Percentiles rank a stretch among this genome's conserved stretches.
Conservation (phyloP, 2,797 vertebrate species). For the Malurus splendens region DNA sequence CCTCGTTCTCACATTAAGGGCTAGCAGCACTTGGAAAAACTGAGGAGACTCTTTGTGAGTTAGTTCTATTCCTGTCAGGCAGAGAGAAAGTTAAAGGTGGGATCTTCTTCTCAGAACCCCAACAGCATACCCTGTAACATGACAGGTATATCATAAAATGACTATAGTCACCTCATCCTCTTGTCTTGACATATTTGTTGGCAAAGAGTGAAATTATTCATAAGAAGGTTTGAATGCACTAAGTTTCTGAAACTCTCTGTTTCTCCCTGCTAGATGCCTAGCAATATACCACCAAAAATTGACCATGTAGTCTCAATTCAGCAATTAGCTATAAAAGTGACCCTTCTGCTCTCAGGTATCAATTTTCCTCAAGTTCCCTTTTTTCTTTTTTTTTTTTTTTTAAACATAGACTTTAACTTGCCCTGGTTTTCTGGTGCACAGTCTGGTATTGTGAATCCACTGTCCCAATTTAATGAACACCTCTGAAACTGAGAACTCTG, state of each 20-base stretch:
- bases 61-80: background rate
- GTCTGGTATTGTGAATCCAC: background rate
- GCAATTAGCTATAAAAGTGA: background rate
- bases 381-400: background rate
- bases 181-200: background rate
- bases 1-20: background rate
- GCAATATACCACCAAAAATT: background rate
- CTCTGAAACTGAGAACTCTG: background rate
- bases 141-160: background rate
- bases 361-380: fast-evolving
- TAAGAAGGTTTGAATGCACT: background rate
- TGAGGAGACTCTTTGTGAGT: background rate
- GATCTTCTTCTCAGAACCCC: background rate
- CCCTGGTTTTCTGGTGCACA: background rate
- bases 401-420: background rate
- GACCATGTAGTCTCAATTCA: background rate
- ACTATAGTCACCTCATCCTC: background rate
- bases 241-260: background rate
- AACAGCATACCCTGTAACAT: background rate
- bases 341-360: background rate
- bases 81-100: background rate
- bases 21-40: background rate
- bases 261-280: background rate
- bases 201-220: background rate
- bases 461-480: background rate